A percentile compares a stretch with the other conserved stretches of the same genome.
Evolutionary conservation across 2,888 invertebrate genomes (phyloP).

Genomic region (Eristalis arbustorum): DNA sequence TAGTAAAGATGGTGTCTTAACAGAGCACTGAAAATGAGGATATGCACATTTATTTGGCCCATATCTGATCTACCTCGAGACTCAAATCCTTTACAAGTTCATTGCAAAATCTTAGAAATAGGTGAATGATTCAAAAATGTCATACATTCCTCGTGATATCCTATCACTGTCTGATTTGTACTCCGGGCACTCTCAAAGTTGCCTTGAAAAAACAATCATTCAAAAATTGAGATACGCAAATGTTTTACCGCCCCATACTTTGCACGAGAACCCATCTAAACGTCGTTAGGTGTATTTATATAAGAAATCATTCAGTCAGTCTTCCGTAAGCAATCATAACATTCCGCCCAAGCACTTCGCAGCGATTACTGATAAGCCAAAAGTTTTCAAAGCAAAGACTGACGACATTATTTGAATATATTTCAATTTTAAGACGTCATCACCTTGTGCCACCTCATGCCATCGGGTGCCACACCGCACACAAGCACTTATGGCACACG

Average conservation of each 20-base stretch:
- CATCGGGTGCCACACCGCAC: not conserved
- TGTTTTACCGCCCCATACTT: not conserved
- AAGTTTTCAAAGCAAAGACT: not conserved
- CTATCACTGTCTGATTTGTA: no score
- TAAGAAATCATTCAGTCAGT: not conserved
- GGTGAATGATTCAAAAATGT: no score
- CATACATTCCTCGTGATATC: no score
- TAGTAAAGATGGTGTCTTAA: no score
- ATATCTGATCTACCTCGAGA: no score
- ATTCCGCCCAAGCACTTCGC: not conserved
- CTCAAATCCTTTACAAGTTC: no score
- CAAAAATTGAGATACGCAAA: no score
- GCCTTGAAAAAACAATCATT: not conserved
- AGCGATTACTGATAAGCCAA: slow-evolving; percentile 24
- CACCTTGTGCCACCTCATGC: not conserved
- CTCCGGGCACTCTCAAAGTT: no score
- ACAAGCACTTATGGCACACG: slow-evolving; percentile 50
- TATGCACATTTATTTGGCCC: no score
- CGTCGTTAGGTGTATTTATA: no score
- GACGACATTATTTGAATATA: slow-evolving; percentile 6
- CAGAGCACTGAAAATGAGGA: no score
- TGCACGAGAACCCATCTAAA: not conserved
- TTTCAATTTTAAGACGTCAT: slow-evolving; percentile 36
- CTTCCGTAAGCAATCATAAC: not conserved
- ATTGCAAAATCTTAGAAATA: no score